Evolutionary conservation across 2,888 invertebrate species (phyloP), one percentile per base, ranked within the genome.

Genomic region (Dysmachus trigonus): DNA sequence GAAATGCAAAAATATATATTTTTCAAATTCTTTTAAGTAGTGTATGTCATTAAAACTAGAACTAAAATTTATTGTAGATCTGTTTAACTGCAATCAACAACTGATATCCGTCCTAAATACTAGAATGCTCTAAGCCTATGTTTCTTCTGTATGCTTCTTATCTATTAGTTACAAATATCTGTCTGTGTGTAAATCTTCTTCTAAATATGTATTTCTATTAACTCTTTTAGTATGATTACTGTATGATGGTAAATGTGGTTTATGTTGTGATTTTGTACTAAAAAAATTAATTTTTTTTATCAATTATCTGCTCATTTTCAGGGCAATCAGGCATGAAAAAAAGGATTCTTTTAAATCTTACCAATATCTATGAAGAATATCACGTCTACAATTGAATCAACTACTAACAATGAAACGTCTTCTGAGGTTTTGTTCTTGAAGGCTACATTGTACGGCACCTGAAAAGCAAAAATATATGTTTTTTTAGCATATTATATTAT

Each of bases 351-450:
- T 7, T 31, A 73, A 73, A 7, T 89, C 91, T 91, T 89, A 92
- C 92, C 92, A 93, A 99, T 99, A 94, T 99, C 99, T 93, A 99
- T 98, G 94, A 99, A 99, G 94, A 99, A 99, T 91, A 99, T 98
- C 90, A 99, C 99, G 93, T 99, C 99, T 91, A 99, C 99, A 91
- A 99, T 99, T 89, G 98, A 98, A 93, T 98, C 97, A 93, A 98
- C 97, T 91, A 98, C 98, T 90, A 98, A 95, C 90, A 98, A 94
- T 90, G 97, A 97, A 89, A 98, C 98, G 93, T 98, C 98, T 93
- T 98, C 98, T 92, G 97, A 97, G 89, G 98, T 99, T 94, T 99
- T 99, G 94, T 98, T 99, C 94, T 99, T 98, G 95, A 99, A 99
- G 92, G 99, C 99, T 91, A 99, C 99, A 93, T 99, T 99, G 94